phyloP scores from a whole-genome alignment of 2,113 vertebrate species.

The Alaudala cheleensis region DNA sequence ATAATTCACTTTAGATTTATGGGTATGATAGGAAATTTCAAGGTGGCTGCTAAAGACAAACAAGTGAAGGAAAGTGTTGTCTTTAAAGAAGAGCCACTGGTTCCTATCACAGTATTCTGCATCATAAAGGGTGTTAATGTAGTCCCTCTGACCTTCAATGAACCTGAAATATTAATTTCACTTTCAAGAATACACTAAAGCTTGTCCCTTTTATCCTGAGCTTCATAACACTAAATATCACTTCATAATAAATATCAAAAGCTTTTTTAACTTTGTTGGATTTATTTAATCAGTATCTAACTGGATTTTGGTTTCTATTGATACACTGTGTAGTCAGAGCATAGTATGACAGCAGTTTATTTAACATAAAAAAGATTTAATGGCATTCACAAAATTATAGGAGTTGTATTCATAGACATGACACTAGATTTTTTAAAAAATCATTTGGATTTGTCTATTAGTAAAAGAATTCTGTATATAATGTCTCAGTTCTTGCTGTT shows the following conservation, averaged over 20 bases:
- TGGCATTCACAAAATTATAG: neutral
- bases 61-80: neutral
- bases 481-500: neutral
- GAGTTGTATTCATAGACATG: neutral
- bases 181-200: neutral
- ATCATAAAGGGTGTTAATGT: neutral
- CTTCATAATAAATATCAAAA: neutral
- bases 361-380: neutral
- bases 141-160: neutral
- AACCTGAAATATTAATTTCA: neutral
- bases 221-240: neutral
- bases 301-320: neutral
- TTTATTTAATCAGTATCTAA: neutral
- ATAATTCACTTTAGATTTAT: neutral
- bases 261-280: neutral
- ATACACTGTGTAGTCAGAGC: neutral
- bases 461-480: neutral
- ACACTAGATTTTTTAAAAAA: neutral
- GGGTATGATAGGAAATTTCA: neutral
- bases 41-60: neutral
- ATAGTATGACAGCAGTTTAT: neutral
- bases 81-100: neutral
- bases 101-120: neutral
- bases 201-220: neutral
- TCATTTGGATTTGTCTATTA: rapidly evolving